Base-by-base conservation (phyloP, 2,113 vertebrate species). In the Phodopus roborovskii region DNA sequence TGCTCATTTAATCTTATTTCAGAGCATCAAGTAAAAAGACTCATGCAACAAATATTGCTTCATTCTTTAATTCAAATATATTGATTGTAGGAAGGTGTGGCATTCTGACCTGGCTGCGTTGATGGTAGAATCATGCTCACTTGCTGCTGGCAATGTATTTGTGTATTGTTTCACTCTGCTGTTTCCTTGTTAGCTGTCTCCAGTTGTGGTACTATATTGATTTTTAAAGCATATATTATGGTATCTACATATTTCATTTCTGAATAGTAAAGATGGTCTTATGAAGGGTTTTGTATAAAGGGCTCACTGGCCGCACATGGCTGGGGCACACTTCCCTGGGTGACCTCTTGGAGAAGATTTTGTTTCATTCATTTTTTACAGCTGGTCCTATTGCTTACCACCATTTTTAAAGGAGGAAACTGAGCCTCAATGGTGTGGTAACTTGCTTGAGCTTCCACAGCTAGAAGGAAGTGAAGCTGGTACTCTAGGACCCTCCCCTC, bases 171-270 rank as follows among this genome's bases (percentile, higher is more conserved):
- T 91, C 87, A 90, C 71, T 93, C 58, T 70, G 48, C 90, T 79
- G 82, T 82, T 88, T 94, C 45, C n/a, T 94, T 73, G 33, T 85
- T 96, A 53, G 91, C 81, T 88, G 48, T 94, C 87, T 87, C 88
- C 42, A n/a, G 30, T 33, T 91, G 82, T 70, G 39, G 16, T 30
- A 68, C 28, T 82, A 78, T 88, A 75, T 78, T 88, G 33, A 84
- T 89, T 92, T 91, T 62, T 9, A 16, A 53, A 87, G 66, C 30
- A 6, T 71, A 33, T 36, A 30, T 93, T 93, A 79, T 86, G 64
- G 70, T 64, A 64, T 70, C 56, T 92, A 1, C 89, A 58, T 39
- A 39, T 81, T 96, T 91, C 68, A 81, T 81, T 94, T 90, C n/a
- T 26, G 33, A 42, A 79, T 56, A 94, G 36, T 87, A n/a, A 89